A percentile compares a stretch with the other conserved stretches of the same genome.
Evolutionary conservation across 2,888 invertebrate genomes (phyloP).

Genomic region (Cantharis nigra): DNA sequence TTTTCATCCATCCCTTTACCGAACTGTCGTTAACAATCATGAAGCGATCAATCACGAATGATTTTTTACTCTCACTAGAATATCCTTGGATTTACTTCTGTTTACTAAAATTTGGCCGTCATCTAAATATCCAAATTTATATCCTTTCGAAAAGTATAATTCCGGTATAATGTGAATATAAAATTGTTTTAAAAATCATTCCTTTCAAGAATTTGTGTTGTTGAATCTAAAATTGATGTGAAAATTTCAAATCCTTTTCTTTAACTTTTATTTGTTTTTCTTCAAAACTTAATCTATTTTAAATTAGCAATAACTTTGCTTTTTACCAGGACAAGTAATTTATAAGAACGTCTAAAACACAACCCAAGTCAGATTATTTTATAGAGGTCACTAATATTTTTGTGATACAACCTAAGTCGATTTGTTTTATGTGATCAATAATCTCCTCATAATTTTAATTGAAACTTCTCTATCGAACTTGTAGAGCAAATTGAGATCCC

Average conservation of each 20-base stretch:
- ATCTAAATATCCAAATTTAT: neutral
- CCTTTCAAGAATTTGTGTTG: neutral
- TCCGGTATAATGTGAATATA: neutral
- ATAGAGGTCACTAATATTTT: neutral
- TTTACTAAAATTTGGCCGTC: neutral
- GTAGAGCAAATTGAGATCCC: neutral
- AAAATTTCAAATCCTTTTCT: neutral
- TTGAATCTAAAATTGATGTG: neutral
- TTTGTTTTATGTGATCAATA: neutral
- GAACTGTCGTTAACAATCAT: neutral
- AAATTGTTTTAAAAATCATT: neutral
- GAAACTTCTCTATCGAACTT: neutral
- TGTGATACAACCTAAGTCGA: neutral
- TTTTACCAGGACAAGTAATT: neutral
- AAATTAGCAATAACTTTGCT: neutral
- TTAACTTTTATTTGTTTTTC: neutral
- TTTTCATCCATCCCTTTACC: neutral
- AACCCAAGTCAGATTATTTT: neutral
- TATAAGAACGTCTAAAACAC: neutral
- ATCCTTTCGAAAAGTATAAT: neutral
- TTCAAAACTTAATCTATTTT: neutral
- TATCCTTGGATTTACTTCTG: neutral
- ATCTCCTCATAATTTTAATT: neutral
- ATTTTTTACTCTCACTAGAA: neutral
- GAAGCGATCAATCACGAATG: neutral